Base-by-base conservation (phyloP, 2,888 invertebrate species). In the Agrotis segetum region DNA sequence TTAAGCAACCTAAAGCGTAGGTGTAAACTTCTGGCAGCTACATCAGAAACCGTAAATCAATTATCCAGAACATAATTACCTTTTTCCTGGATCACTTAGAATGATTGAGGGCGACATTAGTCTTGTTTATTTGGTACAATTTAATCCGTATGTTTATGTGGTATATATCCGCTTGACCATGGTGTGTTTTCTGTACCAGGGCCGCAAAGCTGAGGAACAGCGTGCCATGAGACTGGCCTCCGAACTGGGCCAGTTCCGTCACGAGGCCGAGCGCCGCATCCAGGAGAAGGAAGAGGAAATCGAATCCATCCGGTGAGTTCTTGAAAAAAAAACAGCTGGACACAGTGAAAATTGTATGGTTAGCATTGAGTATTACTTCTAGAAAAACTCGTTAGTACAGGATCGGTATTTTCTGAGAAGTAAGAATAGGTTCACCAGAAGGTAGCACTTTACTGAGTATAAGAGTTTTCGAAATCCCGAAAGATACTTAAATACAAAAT, bases 261-360 rank as follows among this genome's bases (percentile, higher is more conserved):
- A 99, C 93, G 99, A 99, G 90, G 98, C 99, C 92, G 99, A 99
- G 96, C 99, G 99, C 94, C 98, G 99, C 91, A 97, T 99, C 89
- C 98, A 98, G 86, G 99, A 99, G 97, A 99, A 99, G 97, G 99
- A 99, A 88, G 99, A 99, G 93, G 99, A 99, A 97, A 98, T 99
- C 92, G 99, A 99, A 96, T 97, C 97, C 88, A 98, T 99, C 94
- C 99, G 99, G 99, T 99, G 95, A 98, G 98, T 87, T 50, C 9
- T 47, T 47, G 17, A 16, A 9, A 49, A 29, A 29, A 19, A n/a
- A 67, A 17, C 60, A 55, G 14, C 1, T 21, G 21, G 29, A 64
- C 47, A 55, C 56, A n/a, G 34, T 5, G 6, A 34, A 34, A 56
- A 56, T n/a, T 34, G 13, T 34, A n/a, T 29, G n/a, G 29, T n/a